Base-by-base conservation (phyloP, 2,113 vertebrate species). In the Eublepharis macularius region DNA sequence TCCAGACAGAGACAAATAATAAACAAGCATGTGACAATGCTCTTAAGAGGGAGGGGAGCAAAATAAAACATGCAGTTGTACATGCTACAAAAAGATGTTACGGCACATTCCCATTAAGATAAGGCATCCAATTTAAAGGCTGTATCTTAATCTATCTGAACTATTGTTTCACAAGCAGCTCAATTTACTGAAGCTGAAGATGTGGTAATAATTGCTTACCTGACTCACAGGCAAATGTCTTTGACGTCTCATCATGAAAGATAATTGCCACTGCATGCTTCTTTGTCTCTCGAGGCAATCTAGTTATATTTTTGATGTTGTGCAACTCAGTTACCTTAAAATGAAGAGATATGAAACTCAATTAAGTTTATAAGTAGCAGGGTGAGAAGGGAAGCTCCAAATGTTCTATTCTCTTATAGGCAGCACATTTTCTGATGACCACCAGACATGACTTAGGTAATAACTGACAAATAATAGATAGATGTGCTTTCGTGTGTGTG, bases 171-270 rank as follows among this genome's bases (percentile, higher is more conserved):
- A 81, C 80, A 77, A 88, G n/a, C 16, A 90, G 86, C 82, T 86
- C 81, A 29, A 60, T 88, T 91, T 93, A 82, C 91, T 90, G 66
- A 90, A 91, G 83, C 60, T 78, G 87, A 76, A 89, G 85, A 90
- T 49, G 75, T 76, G 83, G n/a, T 89, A 92, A 21, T 83, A 93
- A 92, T 80, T 91, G 87, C 97, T 97, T 97, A 99, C 99, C 99
- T 97, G 99, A 99, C 92, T 99, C 99, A 94, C 99, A 99, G 92
- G 99, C 97, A 95, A 99, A 99, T 80, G 98, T 99, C 97, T 99
- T 99, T 85, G 98, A 99, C 1, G 98, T 99, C 95, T 99, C 98
- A 63, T 99, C 98, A 79, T 97, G 97, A 95, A 99, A 99, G 97
- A 99, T 98, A 96, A 99, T 99, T 80, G 98, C 98, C 95, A 99